A percentile compares a stretch with the other conserved stretches of the same genome.
Evolutionary conservation across 2,113 vertebrate species (phyloP).

Genomic region (Dendrocopos noguchii): DNA sequence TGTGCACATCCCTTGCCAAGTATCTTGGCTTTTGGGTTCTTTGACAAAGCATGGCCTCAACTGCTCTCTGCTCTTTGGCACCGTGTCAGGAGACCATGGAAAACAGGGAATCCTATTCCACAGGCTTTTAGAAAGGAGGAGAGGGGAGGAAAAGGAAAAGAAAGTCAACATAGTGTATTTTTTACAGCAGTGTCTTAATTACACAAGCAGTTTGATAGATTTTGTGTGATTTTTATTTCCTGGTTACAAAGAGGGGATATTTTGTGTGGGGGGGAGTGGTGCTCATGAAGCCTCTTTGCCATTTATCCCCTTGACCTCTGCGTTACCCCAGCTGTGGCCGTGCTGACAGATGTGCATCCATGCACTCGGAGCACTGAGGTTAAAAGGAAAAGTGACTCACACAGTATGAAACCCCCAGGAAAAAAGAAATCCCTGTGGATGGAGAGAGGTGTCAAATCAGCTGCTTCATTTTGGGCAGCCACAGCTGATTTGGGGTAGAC

Average conservation of each 20-base stretch:
- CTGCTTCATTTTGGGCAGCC: background rate
- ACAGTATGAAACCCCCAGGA: background rate
- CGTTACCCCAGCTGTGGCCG: conserved; percentile 3
- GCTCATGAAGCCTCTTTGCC: background rate
- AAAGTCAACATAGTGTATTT: background rate
- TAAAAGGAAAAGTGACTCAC: conserved; percentile 50
- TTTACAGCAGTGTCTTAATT: background rate
- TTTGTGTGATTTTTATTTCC: conserved; percentile 22
- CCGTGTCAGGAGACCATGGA: background rate
- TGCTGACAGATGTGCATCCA: conserved; percentile 12
- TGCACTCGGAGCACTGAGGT: background rate
- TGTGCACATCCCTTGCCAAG: background rate
- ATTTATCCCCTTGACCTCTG: conserved; percentile 25
- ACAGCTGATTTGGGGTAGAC: background rate
- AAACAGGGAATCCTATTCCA: conserved; percentile 25
- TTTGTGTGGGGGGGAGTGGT: background rate
- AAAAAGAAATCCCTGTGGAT: background rate
- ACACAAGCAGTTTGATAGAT: background rate
- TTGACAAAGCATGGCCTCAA: conserved; percentile 62
- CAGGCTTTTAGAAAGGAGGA: background rate
- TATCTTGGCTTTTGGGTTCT: conserved; percentile 25
- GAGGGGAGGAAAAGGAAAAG: background rate
- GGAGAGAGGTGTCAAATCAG: background rate
- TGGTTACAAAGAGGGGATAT: background rate
- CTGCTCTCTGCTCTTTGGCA: conserved; percentile 66